Evolutionary conservation across 2,888 invertebrate species (phyloP).

Genomic region (Lampropteryx suffumata): DNA sequence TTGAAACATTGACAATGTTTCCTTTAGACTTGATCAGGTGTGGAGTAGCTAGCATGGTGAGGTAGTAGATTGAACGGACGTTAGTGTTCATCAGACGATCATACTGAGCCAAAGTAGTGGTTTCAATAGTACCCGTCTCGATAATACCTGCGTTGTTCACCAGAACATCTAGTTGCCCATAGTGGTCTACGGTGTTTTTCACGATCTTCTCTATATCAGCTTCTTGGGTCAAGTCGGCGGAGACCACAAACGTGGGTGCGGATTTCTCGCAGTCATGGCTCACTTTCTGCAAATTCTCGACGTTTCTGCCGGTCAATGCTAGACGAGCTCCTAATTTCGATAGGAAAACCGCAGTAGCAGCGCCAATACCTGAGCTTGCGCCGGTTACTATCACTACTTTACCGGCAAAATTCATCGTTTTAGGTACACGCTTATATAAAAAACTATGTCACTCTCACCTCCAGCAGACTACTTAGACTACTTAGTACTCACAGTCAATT

Average conservation of each 20-base stretch:
- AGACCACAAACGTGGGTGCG: conserved; percentile 80
- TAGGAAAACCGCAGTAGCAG: conserved; percentile 90
- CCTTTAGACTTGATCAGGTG: conserved; percentile 92
- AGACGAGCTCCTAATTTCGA: conserved; percentile 89
- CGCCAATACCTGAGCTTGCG: conserved; percentile 93
- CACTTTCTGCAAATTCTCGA: conserved; percentile 82
- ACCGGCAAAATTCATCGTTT: conserved; percentile 83
- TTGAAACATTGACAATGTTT: conserved; percentile 97
- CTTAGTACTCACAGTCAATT: conserved; percentile 21
- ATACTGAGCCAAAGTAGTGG: conserved; percentile 92
- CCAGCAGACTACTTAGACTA: not conserved
- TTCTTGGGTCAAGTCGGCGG: conserved; percentile 89
- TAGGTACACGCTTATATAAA: not conserved
- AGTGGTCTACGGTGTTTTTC: conserved; percentile 88
- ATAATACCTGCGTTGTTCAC: conserved; percentile 96
- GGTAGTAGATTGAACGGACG: conserved; percentile 90
- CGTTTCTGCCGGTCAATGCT: conserved; percentile 87
- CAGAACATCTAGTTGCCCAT: conserved; percentile 90
- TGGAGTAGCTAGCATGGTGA: conserved; percentile 94
- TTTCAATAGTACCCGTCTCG: conserved; percentile 92
- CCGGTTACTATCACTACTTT: conserved; percentile 91
- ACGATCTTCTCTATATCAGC: conserved; percentile 88
- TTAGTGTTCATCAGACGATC: conserved; percentile 96
- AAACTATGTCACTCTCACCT: no score
- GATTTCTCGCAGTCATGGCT: conserved; percentile 65